phyloP scores from a whole-genome alignment of 1,140 invertebrate genomes.

The Zaprionus nigranus region DNA sequence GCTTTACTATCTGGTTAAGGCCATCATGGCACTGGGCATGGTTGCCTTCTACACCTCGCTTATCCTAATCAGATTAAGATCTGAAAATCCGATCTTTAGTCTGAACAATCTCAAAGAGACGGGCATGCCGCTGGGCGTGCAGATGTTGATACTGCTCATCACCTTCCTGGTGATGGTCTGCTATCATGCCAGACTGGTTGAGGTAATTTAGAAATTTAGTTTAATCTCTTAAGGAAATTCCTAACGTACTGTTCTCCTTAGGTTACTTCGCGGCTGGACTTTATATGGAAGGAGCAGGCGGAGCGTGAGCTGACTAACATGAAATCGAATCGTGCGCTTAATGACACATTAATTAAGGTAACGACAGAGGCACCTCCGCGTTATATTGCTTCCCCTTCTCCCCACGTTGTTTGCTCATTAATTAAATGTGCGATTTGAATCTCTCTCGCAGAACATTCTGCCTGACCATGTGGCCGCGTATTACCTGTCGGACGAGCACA shows the following conservation, averaged over 20 bases:
- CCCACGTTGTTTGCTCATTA: conserved; percentile 44
- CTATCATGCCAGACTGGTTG: conserved; percentile 95
- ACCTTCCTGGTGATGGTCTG: conserved; percentile 95
- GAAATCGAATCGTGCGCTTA: conserved; percentile 85
- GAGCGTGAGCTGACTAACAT: conserved; percentile 96
- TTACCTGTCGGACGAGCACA: conserved; percentile 92
- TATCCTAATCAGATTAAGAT: conserved; percentile 87
- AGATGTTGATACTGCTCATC: conserved; percentile 91
- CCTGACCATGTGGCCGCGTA: conserved; percentile 98
- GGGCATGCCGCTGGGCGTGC: conserved; percentile 89
- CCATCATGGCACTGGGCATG: conserved; percentile 91
- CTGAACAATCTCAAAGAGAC: conserved; percentile 61
- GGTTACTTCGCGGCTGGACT: conserved; percentile 95
- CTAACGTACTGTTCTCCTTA: conserved; percentile 13
- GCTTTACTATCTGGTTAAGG: conserved; percentile 95
- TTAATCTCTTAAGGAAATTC: not conserved
- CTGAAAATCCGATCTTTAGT: conserved; percentile 54
- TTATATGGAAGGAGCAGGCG: conserved; percentile 97
- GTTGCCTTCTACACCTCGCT: conserved; percentile 89
- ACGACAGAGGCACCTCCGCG: not conserved
- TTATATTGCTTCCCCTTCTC: not conserved
- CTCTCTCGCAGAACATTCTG: conserved; percentile 91
- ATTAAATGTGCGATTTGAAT: conserved; percentile 55
- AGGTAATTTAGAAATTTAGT: conserved; percentile 82
- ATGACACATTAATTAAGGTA: conserved; percentile 84